phyloP scores from a whole-genome alignment of 2,113 vertebrate species.

The Thomomys bottae region DNA sequence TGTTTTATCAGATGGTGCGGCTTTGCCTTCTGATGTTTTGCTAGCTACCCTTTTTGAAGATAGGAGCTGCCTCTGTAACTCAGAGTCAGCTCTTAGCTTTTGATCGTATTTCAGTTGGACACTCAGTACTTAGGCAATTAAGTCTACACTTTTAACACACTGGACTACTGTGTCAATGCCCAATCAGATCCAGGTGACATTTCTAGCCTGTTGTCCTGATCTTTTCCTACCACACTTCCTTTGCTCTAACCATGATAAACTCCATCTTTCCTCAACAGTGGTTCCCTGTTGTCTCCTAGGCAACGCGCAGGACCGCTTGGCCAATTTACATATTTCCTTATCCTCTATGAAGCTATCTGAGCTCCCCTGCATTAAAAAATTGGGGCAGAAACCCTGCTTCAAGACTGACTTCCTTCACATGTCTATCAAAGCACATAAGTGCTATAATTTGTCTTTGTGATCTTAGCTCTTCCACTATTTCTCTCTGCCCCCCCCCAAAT shows the following conservation, averaged over 20 bases:
- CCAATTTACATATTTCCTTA: not conserved
- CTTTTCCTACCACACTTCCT: not conserved
- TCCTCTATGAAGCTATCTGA: not conserved
- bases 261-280: not conserved
- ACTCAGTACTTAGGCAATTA: not conserved
- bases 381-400: not conserved
- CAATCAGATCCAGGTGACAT: not conserved
- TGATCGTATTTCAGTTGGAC: not conserved
- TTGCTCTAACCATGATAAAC: not conserved
- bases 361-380: no score
- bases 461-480: conserved; percentile 22
- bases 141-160: not conserved
- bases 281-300: not conserved
- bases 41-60: not conserved
- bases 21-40: not conserved
- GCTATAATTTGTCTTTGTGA: conserved; percentile 3
- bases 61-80: not conserved
- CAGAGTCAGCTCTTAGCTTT: not conserved
- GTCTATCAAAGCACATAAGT: not conserved
- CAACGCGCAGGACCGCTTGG: not conserved
- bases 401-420: not conserved
- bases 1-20: not conserved
- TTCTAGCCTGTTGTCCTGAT: not conserved
- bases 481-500: conserved; percentile 15
- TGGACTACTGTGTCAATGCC: not conserved